phyloP scores from a whole-genome alignment of 2,797 vertebrate genomes.

The Anguilla megastoma region DNA sequence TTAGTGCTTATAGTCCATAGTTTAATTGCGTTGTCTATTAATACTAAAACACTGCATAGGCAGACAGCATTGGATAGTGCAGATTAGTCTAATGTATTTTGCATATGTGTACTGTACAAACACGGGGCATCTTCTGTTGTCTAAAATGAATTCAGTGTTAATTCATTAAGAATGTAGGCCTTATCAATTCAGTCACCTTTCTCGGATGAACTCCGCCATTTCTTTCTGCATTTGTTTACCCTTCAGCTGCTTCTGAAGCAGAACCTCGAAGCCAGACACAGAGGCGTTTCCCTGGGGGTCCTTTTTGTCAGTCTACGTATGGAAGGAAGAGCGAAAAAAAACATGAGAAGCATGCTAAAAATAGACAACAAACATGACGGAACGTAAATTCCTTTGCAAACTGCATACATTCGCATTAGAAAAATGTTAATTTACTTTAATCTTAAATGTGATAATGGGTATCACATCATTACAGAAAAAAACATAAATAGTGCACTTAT shows the following conservation, averaged over 20 bases:
- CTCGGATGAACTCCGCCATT: slow-evolving; percentile 95
- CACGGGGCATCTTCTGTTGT: neutral
- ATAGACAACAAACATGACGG: slow-evolving; percentile 13
- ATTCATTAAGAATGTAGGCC: neutral
- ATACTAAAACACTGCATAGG: neutral
- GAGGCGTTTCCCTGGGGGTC: slow-evolving; percentile 88
- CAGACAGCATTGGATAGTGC: neutral
- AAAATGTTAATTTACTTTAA: slow-evolving; percentile 24
- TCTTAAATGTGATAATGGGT: neutral
- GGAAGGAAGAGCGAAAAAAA: slow-evolving; percentile 47
- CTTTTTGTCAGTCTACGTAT: slow-evolving; percentile 86
- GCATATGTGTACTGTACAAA: neutral
- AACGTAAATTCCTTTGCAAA: slow-evolving; percentile 11
- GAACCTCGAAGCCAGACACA: slow-evolving; percentile 90
- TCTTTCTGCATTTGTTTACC: slow-evolving; percentile 99
- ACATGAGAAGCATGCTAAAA: slow-evolving; percentile 32
- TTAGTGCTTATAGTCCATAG: neutral
- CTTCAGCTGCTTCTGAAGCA: slow-evolving; percentile 96
- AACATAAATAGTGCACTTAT: neutral
- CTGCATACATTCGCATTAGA: slow-evolving; percentile 21
- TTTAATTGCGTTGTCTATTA: neutral
- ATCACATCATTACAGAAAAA: neutral
- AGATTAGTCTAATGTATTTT: neutral
- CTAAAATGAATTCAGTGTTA: neutral
- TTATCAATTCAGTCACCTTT: slow-evolving; percentile 77